Conservation (phyloP, 2,113 vertebrate species). For the rat (Rattus norvegicus) region GRCr8 NC_086024.1:31277001-31277500, state of each 20-base stretch:
- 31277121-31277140: not conserved
- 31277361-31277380: conserved; percentile 45
- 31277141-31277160: conserved; percentile 6
- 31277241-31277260: not conserved
- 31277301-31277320: not conserved
- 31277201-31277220: not conserved
- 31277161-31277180: not conserved
- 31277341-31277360: conserved; percentile 15
- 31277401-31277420: conserved; percentile 49
- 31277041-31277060: conserved; percentile 79
- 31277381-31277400: conserved; percentile 59
- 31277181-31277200: conserved; percentile 8
- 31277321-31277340: conserved; percentile 40
- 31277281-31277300: conserved; percentile 36
- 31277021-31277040: conserved; percentile 78
- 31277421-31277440: conserved; percentile 58
- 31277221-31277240: not conserved
- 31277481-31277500: conserved; percentile 28
- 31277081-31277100: conserved; percentile 74
- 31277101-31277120: conserved; percentile 66
- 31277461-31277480: not conserved
- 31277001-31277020: conserved; percentile 78
- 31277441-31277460: conserved; percentile 32
- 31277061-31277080: conserved; percentile 71
- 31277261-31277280: conserved; percentile 5